These are phyloP conservation scores for Cettia cetti DNA, from an alignment of 2,113 vertebrate species.

Conservation along the genomic window DNA sequence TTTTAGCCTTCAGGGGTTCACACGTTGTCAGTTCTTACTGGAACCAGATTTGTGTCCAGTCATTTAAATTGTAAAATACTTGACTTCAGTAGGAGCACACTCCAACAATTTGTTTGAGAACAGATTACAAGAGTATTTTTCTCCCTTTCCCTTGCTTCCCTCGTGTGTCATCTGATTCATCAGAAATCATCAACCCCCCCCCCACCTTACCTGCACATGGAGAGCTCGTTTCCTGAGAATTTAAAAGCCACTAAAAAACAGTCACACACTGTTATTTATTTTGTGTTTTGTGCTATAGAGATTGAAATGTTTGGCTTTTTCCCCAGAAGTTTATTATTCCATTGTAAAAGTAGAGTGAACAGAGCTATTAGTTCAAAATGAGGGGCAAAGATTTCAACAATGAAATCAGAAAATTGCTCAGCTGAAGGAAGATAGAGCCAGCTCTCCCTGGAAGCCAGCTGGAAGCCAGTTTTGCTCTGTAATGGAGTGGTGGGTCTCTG, in stretches of 20 bases:
- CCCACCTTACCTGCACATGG: background rate
- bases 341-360: constrained; percentile 6
- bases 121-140: background rate
- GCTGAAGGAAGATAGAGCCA: background rate
- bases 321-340: constrained; percentile 22
- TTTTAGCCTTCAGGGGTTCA: background rate
- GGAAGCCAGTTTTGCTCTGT: background rate
- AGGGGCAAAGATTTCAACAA: constrained; percentile 2
- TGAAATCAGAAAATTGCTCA: constrained; percentile 7
- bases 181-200: background rate
- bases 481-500: background rate
- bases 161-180: background rate
- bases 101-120: background rate
- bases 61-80: background rate
- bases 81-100: background rate
- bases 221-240: constrained; percentile 16
- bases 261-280: background rate
- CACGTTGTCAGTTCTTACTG: background rate
- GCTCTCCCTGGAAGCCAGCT: constrained; percentile 21
- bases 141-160: background rate
- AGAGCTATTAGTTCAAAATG: background rate
- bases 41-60: background rate
- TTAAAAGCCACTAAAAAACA: constrained; percentile 5
- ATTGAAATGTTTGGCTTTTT: constrained; percentile 2
- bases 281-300: background rate